Evolutionary conservation across 2,888 invertebrate species (phyloP), one percentile per base, ranked within the genome.

Genomic region (Thymelicus sylvestris): DNA sequence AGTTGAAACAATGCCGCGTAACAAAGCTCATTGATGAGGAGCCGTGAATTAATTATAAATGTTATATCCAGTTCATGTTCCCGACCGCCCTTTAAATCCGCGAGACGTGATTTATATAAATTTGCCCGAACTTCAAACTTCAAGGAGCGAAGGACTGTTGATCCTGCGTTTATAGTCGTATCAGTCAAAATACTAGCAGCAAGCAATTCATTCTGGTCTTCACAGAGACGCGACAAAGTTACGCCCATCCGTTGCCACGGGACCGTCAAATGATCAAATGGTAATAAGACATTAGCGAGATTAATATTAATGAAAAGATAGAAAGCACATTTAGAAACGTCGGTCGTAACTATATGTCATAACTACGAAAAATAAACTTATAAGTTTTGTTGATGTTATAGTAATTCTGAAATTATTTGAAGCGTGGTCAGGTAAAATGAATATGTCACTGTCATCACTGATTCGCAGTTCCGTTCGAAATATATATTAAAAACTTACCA

Each of bases 1-100:
- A 79, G 72, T 72, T 76, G 77, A 79, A 83, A 83, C 84, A 82
- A 80, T 82, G 79, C 79, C 76, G 72, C 67, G 74, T 76, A 77
- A 78, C 79, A 79, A 79, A 79, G 75, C 68, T 72, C 79, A 76
- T 78, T 82, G 81, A 80, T 81, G 83, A 82, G 74, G 74, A 82
- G 80, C 79, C 79, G 78, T 81, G 80, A 83, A 87, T 87, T 83
- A 77, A 82, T 82, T 79, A 82, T 82, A 81, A 82, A 82, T 80
- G 78, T 81, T 64, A 69, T 64, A 69, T 64, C 24, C 60, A 50
- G 24, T 38, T 7, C 39, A 38, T 24, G 59, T 15, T 44, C 57
- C 13, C 68, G 15, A 64, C 13, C 24, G 59, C 50, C 64, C 59
- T 59, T 60, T 69, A 59, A 65, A 50, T 64, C 10, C 59, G 48